A percentile compares a stretch with the other conserved stretches of the same genome.
Conservation (phyloP, 2,113 vertebrate genomes). For the Emydura subglobosa region DNA sequence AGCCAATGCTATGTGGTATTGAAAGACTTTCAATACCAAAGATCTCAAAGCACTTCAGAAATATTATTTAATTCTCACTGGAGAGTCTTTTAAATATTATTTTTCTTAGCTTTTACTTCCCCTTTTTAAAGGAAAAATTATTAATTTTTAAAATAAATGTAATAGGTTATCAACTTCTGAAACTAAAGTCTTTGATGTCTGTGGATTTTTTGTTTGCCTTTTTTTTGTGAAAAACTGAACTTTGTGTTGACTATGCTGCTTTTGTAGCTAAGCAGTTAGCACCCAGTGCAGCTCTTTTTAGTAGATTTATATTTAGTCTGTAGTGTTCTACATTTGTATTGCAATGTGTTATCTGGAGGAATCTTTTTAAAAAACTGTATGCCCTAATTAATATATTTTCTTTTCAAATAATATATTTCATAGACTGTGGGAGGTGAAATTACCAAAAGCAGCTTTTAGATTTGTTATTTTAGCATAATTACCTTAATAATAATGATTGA, state of each 20-base stretch:
- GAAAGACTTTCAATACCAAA: neutral
- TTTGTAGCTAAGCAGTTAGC: neutral
- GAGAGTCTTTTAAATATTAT: neutral
- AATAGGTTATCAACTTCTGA: neutral
- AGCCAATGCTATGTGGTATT: slow-evolving; percentile 1
- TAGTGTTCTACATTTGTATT: neutral
- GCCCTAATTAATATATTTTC: slow-evolving; percentile 23
- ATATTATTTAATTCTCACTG: neutral
- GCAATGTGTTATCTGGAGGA: slow-evolving; percentile 38
- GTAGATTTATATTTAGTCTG: neutral
- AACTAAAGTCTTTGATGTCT: neutral
- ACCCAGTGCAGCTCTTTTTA: neutral
- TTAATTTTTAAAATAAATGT: neutral
- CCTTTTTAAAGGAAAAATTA: neutral
- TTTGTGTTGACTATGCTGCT: neutral
- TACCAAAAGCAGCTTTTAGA: slow-evolving; percentile 34
- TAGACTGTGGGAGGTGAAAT: slow-evolving; percentile 21
- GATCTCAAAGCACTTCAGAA: neutral
- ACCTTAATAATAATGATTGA: neutral
- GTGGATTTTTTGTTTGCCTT: neutral
- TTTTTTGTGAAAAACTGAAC: neutral
- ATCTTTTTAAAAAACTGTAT: slow-evolving; percentile 49
- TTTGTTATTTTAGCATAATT: neutral
- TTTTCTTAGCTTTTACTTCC: neutral
- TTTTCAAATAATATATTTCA: slow-evolving; percentile 45